Conservation (phyloP, 2,113 vertebrate species). For the Oriolus oriolus region DNA sequence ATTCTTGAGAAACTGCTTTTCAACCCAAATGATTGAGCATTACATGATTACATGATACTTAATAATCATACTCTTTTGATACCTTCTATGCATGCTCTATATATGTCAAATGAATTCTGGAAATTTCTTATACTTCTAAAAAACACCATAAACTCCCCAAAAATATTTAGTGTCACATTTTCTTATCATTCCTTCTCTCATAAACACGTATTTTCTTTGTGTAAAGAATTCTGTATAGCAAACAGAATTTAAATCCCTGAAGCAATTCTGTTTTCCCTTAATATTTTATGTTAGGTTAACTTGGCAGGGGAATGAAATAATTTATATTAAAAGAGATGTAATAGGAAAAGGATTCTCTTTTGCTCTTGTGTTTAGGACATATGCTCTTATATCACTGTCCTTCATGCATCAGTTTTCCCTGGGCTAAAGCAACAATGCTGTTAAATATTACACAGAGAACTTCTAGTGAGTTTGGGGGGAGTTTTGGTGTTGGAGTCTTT, state of each 20-base stretch:
- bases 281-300: neutral
- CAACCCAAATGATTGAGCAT: neutral
- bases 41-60: neutral
- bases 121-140: neutral
- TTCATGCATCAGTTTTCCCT: neutral
- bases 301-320: neutral
- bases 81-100: neutral
- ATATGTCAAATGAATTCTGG: neutral
- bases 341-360: neutral
- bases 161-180: neutral
- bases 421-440: neutral
- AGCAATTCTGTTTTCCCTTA: neutral
- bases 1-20: neutral
- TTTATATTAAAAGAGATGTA: neutral
- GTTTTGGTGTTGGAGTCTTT: neutral
- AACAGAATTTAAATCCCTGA: neutral
- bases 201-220: neutral
- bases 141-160: neutral
- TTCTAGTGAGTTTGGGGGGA: neutral
- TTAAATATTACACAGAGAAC: neutral
- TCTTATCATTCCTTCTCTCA: neutral
- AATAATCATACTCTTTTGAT: neutral
- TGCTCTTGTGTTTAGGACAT: neutral
- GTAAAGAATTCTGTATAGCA: neutral
- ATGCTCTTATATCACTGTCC: neutral